Percentiles rank a stretch among this genome's conserved stretches.
These are phyloP conservation scores for Bombus soroeensis DNA, from an alignment of 1,140 invertebrate genomes.

Conservation along the genomic window DNA sequence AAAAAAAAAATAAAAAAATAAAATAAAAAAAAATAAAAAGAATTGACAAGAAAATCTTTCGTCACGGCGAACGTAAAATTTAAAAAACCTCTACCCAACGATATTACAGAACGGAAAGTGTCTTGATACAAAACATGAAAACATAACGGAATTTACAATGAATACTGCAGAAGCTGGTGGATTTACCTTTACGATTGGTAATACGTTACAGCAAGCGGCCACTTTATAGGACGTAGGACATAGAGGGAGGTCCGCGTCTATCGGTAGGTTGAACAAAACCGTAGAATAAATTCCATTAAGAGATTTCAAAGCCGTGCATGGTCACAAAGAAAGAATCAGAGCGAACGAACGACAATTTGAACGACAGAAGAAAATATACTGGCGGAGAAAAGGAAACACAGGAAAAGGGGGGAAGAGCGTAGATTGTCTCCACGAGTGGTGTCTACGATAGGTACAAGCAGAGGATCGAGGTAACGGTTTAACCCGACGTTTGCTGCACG, in stretches of 20 bases:
- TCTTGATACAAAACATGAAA: no score
- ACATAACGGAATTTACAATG: no score
- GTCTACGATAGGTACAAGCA: slow-evolving; percentile 29
- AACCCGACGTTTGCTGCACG: slow-evolving; percentile 47
- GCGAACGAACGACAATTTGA: background rate
- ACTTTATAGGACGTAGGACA: background rate
- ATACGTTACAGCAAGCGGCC: background rate
- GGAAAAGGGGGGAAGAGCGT: slow-evolving; percentile 11
- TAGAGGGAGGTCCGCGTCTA: background rate
- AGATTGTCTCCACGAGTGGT: slow-evolving; percentile 28
- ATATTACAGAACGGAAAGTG: no score
- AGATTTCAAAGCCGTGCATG: slow-evolving; percentile 1
- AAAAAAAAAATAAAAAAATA: no score
- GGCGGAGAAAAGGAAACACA: background rate
- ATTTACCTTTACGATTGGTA: background rate
- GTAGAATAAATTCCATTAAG: slow-evolving; percentile 3
- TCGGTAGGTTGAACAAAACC: background rate
- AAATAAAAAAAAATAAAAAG: no score
- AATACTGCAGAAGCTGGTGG: no score
- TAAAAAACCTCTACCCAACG: no score
- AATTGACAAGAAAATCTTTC: no score
- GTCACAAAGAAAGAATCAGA: background rate
- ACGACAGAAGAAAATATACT: background rate
- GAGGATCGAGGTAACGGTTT: slow-evolving; percentile 54
- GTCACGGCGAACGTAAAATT: no score